Evolutionary conservation across 1,140 invertebrate genomes (phyloP).

Genomic region (Bemisia tabaci): DNA sequence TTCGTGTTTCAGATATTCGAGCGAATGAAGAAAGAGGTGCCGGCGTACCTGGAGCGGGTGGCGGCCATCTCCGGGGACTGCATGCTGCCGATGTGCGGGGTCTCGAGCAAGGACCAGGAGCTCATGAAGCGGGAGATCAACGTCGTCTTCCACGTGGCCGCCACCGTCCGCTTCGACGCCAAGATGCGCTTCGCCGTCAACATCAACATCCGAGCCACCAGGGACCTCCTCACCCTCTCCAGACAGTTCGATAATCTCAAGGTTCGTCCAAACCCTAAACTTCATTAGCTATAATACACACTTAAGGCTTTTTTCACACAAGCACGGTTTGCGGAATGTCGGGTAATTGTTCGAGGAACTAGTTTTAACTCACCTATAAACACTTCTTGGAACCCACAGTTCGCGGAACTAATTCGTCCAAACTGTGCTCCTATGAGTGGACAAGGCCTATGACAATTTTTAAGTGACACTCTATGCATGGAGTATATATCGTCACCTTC

Average conservation of each 20-base stretch:
- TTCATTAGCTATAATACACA: too few relatives aligned
- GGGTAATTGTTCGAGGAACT: too few relatives aligned
- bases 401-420: too few relatives aligned
- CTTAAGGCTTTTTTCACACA: too few relatives aligned
- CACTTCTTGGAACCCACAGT: too few relatives aligned
- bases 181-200: conserved; percentile 45
- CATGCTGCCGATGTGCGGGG: conserved; percentile 34
- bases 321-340: too few relatives aligned
- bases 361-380: too few relatives aligned
- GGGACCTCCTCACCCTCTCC: conserved; percentile 41
- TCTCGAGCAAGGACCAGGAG: conserved; percentile 31
- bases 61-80: conserved; percentile 41
- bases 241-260: conserved; percentile 49
- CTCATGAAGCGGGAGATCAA: conserved; percentile 33
- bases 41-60: conserved; percentile 18
- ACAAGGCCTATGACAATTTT: too few relatives aligned
- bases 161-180: conserved; percentile 79
- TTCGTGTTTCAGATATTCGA: conserved; percentile 13
- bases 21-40: conserved; percentile 14
- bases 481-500: too few relatives aligned
- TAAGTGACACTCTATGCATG: too few relatives aligned
- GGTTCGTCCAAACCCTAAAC: too few relatives aligned
- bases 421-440: too few relatives aligned
- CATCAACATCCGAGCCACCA: conserved; percentile 46
- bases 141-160: conserved; percentile 67